Evolutionary conservation across 2,888 invertebrate genomes (phyloP).

Genomic region (Andricus quercusramuli): DNA sequence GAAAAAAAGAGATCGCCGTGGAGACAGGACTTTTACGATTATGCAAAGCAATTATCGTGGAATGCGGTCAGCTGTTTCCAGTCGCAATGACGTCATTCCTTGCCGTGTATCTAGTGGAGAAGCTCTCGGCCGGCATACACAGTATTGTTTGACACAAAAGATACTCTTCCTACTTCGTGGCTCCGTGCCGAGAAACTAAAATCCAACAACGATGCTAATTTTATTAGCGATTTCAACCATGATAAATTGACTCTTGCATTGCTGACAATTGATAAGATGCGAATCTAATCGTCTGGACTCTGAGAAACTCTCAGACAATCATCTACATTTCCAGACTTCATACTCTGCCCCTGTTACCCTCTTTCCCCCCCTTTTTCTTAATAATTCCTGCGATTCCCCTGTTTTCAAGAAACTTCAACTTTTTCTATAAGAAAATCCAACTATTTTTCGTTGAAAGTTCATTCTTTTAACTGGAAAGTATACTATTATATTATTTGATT

Average conservation of each 20-base stretch:
- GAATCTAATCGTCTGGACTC: not conserved
- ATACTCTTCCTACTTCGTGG: slow-evolving; percentile 15
- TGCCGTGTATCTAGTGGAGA: slow-evolving; percentile 52
- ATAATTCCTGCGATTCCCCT: too few relatives aligned
- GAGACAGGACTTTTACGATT: slow-evolving; percentile 65
- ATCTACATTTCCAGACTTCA: not conserved
- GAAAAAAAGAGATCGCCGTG: slow-evolving; percentile 30
- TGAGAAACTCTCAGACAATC: not conserved
- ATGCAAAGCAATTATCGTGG: slow-evolving; percentile 77
- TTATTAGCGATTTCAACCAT: slow-evolving; percentile 27
- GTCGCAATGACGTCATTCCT: slow-evolving; percentile 69
- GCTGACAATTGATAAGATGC: slow-evolving; percentile 1
- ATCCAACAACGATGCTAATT: slow-evolving; percentile 26
- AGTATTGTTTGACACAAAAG: slow-evolving; percentile 42
- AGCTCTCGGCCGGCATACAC: slow-evolving; percentile 59
- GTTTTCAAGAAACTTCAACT: too few relatives aligned
- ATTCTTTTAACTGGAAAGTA: too few relatives aligned
- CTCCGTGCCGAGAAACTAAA: slow-evolving; percentile 35
- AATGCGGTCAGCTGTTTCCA: slow-evolving; percentile 77
- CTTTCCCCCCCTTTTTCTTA: too few relatives aligned
- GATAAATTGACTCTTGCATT: slow-evolving; percentile 23
- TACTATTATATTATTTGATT: too few relatives aligned
- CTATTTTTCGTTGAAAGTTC: too few relatives aligned
- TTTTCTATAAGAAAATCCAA: too few relatives aligned
- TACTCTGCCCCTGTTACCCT: too few relatives aligned